These are phyloP conservation scores for Leptopilina clavipes DNA, from an alignment of 1,140 invertebrate species.

Conservation along the genomic window DNA sequence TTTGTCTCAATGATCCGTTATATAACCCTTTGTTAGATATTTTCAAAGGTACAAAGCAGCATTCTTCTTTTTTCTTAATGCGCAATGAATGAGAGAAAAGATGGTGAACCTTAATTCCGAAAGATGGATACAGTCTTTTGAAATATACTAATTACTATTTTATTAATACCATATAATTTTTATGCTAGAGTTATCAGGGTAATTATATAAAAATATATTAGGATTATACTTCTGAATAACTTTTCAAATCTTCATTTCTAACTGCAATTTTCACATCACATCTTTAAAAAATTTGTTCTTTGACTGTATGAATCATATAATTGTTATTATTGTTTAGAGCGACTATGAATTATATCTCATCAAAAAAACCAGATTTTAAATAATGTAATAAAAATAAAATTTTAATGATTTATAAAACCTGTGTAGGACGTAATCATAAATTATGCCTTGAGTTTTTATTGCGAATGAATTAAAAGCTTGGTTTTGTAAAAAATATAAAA, in stretches of 20 bases:
- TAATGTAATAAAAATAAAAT: too few species aligned
- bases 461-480: neutral
- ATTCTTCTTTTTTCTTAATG: neutral
- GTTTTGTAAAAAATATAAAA: neutral
- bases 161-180: neutral
- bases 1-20: neutral
- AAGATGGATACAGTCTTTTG: neutral
- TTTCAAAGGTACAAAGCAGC: neutral
- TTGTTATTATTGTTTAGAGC: too few species aligned
- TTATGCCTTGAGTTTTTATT: neutral
- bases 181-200: neutral
- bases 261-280: too few species aligned
- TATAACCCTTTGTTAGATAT: conserved; percentile 5
- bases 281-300: too few species aligned
- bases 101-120: neutral
- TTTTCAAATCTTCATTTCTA: neutral
- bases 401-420: too few species aligned
- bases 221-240: neutral
- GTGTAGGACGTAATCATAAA: neutral
- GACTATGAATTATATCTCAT: too few species aligned
- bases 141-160: neutral
- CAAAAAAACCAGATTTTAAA: too few species aligned
- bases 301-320: too few species aligned
- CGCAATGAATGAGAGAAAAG: neutral
- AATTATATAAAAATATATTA: neutral